A percentile compares a stretch with the other conserved stretches of the same genome.
Evolutionary conservation across 2,113 vertebrate genomes (phyloP).

Genomic region (Alaudala cheleensis): DNA sequence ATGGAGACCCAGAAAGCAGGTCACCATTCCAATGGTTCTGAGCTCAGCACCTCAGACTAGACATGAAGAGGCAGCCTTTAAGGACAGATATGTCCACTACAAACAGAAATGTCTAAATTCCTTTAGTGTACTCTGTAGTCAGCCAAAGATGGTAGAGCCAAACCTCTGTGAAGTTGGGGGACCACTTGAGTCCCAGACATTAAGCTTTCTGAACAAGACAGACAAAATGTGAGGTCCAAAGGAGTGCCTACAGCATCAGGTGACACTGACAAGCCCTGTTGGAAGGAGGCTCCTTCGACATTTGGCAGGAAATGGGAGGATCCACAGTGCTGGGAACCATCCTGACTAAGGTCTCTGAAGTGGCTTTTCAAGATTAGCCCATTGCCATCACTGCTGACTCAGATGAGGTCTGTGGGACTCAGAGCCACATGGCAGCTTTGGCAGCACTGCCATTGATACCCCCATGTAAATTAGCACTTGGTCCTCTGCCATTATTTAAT

Average conservation of each 20-base stretch:
- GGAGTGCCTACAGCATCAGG: fast-evolving
- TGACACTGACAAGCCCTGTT: neutral
- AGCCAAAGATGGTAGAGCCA: neutral
- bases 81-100: neutral
- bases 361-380: neutral
- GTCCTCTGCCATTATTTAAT: neutral
- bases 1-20: neutral
- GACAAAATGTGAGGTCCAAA: neutral
- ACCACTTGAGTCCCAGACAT: neutral
- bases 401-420: neutral
- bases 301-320: neutral
- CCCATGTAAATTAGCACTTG: neutral
- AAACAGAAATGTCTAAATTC: neutral
- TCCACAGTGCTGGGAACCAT: neutral
- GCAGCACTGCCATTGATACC: neutral
- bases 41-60: neutral
- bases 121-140: neutral
- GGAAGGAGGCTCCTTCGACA: neutral
- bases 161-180: neutral
- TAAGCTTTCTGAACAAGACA: neutral
- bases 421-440: neutral
- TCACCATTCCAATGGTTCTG: neutral
- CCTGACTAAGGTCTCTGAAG: fast-evolving
- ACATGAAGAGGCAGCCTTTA: neutral
- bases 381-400: fast-evolving